These are phyloP conservation scores for Callimorpha dominula DNA, from an alignment of 2,888 invertebrate species.

Conservation along the genomic window DNA sequence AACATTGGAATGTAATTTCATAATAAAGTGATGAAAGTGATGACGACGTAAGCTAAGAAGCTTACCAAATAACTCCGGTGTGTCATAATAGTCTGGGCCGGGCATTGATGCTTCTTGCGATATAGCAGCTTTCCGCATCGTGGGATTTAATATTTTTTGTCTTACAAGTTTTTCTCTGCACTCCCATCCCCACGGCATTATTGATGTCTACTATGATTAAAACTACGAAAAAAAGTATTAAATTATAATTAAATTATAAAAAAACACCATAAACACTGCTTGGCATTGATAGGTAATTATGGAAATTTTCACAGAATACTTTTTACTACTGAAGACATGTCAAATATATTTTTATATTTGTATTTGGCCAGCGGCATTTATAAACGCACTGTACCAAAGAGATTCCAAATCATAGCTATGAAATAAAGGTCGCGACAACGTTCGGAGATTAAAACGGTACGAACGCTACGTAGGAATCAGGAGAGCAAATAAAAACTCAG, in stretches of 20 bases:
- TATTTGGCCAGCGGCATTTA: slow-evolving; percentile 27
- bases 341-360: slow-evolving; percentile 32
- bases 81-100: slow-evolving; percentile 67
- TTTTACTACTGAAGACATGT: slow-evolving; percentile 11
- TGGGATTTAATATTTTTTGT: slow-evolving; percentile 66
- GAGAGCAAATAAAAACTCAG: slow-evolving; percentile 74
- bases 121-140: slow-evolving; percentile 52
- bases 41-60: background rate
- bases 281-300: slow-evolving; percentile 12
- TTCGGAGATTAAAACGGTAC: slow-evolving; percentile 59
- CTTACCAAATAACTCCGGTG: slow-evolving; percentile 70
- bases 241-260: background rate
- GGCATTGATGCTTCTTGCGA: slow-evolving; percentile 51
- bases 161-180: slow-evolving; percentile 71
- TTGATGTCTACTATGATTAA: slow-evolving; percentile 9
- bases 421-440: slow-evolving; percentile 52
- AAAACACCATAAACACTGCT: slow-evolving; percentile 3
- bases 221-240: slow-evolving; percentile 10
- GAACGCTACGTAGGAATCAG: slow-evolving; percentile 61
- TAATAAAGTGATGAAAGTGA: background rate
- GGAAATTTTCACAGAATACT: too few relatives aligned
- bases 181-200: slow-evolving; percentile 76
- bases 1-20: background rate
- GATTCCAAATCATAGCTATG: slow-evolving; percentile 43
- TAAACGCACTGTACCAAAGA: slow-evolving; percentile 40